Evolutionary conservation across 2,888 invertebrate species (phyloP).

Genomic region (Amphipyra tragopoginis): DNA sequence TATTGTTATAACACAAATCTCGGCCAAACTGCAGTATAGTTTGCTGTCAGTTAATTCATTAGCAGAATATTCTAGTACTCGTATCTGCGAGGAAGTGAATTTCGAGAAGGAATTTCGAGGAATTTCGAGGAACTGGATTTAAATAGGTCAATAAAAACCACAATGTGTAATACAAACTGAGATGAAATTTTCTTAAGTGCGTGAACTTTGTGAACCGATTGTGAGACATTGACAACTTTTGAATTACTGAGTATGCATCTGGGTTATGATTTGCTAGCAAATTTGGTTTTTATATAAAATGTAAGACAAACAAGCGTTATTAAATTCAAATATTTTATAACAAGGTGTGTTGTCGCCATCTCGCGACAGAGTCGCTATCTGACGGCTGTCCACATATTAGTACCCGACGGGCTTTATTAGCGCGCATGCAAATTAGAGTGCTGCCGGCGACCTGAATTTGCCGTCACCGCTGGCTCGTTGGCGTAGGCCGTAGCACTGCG

Average conservation of each 20-base stretch:
- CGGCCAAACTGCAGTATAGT: no score
- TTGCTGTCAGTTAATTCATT: constrained; percentile 32
- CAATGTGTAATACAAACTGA: constrained; percentile 31
- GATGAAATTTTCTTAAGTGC: constrained; percentile 17
- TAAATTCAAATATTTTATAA: constrained; percentile 20
- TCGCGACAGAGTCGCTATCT: constrained; percentile 26
- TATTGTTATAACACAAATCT: no score
- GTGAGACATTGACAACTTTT: constrained; percentile 22
- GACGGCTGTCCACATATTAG: constrained; percentile 7
- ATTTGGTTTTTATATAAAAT: constrained; percentile 44
- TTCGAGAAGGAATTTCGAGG: constrained; percentile 14
- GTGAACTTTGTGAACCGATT: constrained; percentile 24
- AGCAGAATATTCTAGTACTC: constrained; percentile 42
- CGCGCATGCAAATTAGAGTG: constrained; percentile 72
- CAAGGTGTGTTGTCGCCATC: constrained; percentile 32
- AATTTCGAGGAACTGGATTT: constrained; percentile 32
- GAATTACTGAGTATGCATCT: constrained; percentile 38
- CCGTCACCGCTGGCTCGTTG: constrained; percentile 38
- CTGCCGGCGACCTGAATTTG: constrained; percentile 71
- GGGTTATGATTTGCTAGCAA: constrained; percentile 40
- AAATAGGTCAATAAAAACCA: constrained; percentile 43
- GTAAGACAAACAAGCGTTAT: constrained; percentile 23
- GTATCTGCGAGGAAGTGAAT: no score
- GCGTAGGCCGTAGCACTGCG: constrained; percentile 62
- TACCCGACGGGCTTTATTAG: constrained; percentile 47